Base-by-base conservation (phyloP, 1,140 invertebrate genomes). In the Augochlora pura region DNA sequence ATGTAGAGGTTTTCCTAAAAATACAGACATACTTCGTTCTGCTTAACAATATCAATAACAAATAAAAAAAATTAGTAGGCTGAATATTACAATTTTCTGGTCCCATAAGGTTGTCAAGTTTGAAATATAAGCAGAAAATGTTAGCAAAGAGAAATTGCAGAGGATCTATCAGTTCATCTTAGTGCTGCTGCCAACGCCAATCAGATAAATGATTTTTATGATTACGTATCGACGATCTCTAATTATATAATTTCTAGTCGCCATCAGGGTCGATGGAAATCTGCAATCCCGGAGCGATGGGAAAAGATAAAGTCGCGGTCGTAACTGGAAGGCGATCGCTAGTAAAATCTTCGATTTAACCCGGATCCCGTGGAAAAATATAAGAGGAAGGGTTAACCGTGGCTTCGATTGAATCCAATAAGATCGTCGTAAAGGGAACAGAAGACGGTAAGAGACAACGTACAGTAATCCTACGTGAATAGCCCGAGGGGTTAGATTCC, bases 381-480 rank as follows among this genome's bases (percentile, higher is more conserved):
- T 77, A 86, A 57, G 74, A 66, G 70, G 80, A 86, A 70, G 85
- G 81, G 81, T 87, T 86, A 81, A 83, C 65, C 49, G 68, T 76
- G 66, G 83, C 71, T 77, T 79, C 72, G 83, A 86, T 86, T 87
- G 84, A 86, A 91, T 91, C 88, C 74, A 86, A 88, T 88, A 90
- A 88, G 87, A 87, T 83, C 82, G 84, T 91, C 90, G 89, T 91
- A 91, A 92, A 91, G 86, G 88, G 87, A 88, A 87, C 76, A 86
- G 85, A 87, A 83, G 83, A 89, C 69, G 80, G 85, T 84, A 77
- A 77, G 84, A 89, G 88, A 87, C 89, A 90, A 89, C 90, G 89
- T 78, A 89, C 79, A 79, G 90, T 91, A 91, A 91, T 91, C 88
- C 88, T 70, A 90, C 74, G 87, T 87, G 88, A 91, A 90, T 90